Evolutionary conservation across 2,888 invertebrate species (phyloP).

Genomic region (Hedya salicella): DNA sequence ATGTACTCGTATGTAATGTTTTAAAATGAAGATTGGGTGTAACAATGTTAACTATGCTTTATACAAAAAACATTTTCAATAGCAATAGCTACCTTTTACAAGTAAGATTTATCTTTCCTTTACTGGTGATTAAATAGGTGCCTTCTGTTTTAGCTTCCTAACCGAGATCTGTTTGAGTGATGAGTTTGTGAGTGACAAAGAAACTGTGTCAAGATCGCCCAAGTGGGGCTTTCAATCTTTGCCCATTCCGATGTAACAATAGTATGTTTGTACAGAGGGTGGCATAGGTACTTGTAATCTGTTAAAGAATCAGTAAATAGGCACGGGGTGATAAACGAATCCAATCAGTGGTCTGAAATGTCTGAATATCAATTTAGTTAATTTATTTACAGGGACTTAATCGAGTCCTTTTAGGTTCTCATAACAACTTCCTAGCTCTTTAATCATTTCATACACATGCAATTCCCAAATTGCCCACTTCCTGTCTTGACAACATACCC

Average conservation of each 20-base stretch:
- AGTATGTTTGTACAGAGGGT: neutral
- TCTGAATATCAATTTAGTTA: neutral
- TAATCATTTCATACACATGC: too few relatives aligned
- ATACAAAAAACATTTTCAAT: too few relatives aligned
- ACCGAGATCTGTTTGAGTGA: slow-evolving; percentile 9
- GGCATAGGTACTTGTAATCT: neutral
- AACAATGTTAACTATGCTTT: too few relatives aligned
- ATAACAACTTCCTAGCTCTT: too few relatives aligned
- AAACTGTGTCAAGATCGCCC: slow-evolving; percentile 24
- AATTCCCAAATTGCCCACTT: too few relatives aligned
- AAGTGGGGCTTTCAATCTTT: slow-evolving; percentile 12
- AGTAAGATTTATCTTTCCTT: neutral
- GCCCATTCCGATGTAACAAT: neutral
- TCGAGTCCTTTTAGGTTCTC: too few relatives aligned
- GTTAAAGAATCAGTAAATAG: slow-evolving; percentile 7
- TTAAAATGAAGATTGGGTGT: too few relatives aligned
- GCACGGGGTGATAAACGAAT: neutral
- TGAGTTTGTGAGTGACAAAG: slow-evolving; percentile 26
- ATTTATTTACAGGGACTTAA: too few relatives aligned
- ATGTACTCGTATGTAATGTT: too few relatives aligned
- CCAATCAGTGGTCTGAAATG: neutral
- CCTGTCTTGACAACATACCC: too few relatives aligned
- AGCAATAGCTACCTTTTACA: too few relatives aligned
- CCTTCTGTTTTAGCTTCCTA: neutral
- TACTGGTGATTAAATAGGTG: neutral